Conservation (phyloP, 2,888 invertebrate species). For the Acanthosoma haemorrhoidale region DNA sequence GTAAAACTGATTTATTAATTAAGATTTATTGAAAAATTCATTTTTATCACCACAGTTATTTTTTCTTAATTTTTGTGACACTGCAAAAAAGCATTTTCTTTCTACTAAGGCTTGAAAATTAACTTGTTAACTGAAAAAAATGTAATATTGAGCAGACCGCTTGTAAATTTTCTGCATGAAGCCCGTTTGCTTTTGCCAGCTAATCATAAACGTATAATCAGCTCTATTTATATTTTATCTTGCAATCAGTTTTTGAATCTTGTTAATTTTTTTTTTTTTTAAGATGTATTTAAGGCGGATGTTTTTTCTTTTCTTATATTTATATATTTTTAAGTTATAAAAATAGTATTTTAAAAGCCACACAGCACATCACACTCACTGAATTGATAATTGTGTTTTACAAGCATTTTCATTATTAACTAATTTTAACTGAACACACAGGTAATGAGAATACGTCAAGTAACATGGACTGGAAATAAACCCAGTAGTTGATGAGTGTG, state of each 20-base stretch:
- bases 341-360: too few relatives aligned
- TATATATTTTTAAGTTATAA: too few relatives aligned
- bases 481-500: too few relatives aligned
- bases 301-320: neutral
- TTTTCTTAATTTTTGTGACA: neutral
- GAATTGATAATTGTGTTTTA: too few relatives aligned
- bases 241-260: neutral
- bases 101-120: neutral
- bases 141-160: neutral
- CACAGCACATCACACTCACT: too few relatives aligned
- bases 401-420: too few relatives aligned
- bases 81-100: constrained; percentile 4
- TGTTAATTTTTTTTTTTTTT: neutral
- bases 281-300: neutral
- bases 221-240: neutral
- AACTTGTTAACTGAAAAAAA: neutral
- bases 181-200: constrained; percentile 16
- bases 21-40: neutral
- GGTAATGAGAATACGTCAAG: too few relatives aligned
- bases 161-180: constrained; percentile 25
- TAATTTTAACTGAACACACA: too few relatives aligned
- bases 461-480: too few relatives aligned
- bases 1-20: too few relatives aligned
- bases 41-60: neutral
- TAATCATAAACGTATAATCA: neutral